Evolutionary conservation across 1,140 invertebrate species (phyloP).

Genomic region (Gryon sp.): DNA sequence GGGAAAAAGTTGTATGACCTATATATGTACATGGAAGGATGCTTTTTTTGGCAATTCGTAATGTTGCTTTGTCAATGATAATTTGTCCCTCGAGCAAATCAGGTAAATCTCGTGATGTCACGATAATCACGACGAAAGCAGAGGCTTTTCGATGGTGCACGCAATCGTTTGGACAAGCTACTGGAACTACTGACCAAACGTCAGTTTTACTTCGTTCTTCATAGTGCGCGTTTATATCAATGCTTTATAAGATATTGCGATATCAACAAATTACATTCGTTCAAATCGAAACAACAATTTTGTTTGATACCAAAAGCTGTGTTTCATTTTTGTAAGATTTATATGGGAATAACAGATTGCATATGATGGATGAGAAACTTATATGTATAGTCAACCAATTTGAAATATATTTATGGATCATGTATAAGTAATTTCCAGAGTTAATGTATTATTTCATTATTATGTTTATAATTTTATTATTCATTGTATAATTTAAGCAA

Average conservation of each 20-base stretch:
- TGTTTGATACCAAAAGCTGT: no score
- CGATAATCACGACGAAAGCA: slow-evolving; percentile 65
- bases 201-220: slow-evolving; percentile 68
- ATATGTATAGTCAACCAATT: no score
- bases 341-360: no score
- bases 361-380: no score
- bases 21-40: no score
- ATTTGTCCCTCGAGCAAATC: slow-evolving; percentile 47
- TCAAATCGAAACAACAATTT: no score
- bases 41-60: slow-evolving; percentile 15
- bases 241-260: slow-evolving; percentile 12
- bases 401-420: no score
- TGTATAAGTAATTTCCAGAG: no score
- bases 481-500: no score
- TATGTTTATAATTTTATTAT: no score
- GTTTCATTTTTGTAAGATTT: no score
- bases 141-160: slow-evolving; percentile 65
- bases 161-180: slow-evolving; percentile 59
- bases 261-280: not conserved
- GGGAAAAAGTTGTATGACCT: slow-evolving; percentile 21
- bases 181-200: slow-evolving; percentile 65
- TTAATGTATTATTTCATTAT: no score
- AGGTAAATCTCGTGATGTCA: slow-evolving; percentile 65
- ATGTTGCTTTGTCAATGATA: slow-evolving; percentile 45
- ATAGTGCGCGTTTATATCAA: slow-evolving; percentile 54